These are phyloP conservation scores for Jordanella pulchra DNA, from an alignment of 2,797 vertebrate genomes.

Conservation along the genomic window DNA sequence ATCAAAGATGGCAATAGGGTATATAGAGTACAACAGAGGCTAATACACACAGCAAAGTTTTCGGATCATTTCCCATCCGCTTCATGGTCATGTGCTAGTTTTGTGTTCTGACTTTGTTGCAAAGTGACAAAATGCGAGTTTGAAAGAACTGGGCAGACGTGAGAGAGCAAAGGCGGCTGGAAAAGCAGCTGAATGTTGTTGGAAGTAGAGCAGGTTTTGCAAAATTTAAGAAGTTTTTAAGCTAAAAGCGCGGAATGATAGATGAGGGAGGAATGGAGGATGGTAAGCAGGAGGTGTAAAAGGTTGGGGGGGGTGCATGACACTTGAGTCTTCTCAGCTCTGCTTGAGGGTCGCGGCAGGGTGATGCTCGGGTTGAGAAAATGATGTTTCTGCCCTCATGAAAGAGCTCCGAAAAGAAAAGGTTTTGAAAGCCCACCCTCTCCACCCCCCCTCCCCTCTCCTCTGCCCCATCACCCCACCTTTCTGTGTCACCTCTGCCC, in stretches of 20 bases:
- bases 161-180: not conserved
- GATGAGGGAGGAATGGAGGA: conserved; percentile 23
- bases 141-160: not conserved
- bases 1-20: too few species aligned
- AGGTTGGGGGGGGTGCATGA: conserved; percentile 52
- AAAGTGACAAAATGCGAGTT: not conserved
- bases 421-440: conserved; percentile 34
- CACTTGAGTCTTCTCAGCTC: conserved; percentile 67
- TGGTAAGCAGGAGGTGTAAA: conserved; percentile 45
- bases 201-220: not conserved
- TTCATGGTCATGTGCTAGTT: not conserved
- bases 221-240: not conserved
- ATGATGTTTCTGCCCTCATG: conserved; percentile 76
- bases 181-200: not conserved
- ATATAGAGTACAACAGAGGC: not conserved
- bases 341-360: conserved; percentile 60
- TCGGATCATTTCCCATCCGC: not conserved
- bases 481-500: conserved; percentile 74
- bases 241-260: not conserved
- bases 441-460: conserved; percentile 12
- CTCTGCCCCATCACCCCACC: conserved; percentile 21
- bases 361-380: conserved; percentile 74
- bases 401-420: conserved; percentile 66
- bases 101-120: conserved; percentile 1
- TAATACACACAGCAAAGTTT: not conserved